Evolutionary conservation across 2,888 invertebrate genomes (phyloP).

Genomic region (Melanostoma mellinum): DNA sequence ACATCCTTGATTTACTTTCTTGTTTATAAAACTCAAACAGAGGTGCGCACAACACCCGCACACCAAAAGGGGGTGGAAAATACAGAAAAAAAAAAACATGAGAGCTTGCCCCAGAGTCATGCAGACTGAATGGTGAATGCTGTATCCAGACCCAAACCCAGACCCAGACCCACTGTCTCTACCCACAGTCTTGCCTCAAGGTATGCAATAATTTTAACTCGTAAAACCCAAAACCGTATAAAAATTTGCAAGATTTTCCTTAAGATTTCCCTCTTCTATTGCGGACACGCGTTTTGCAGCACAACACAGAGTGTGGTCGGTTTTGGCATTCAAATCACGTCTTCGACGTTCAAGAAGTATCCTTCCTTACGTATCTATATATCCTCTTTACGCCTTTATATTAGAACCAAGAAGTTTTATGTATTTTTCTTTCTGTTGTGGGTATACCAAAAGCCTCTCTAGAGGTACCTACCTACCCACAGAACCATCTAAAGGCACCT

Average conservation of each 20-base stretch:
- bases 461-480: slow-evolving; percentile 13
- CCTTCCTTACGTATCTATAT: slow-evolving; percentile 20
- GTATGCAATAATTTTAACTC: slow-evolving; percentile 68
- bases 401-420: slow-evolving; percentile 54
- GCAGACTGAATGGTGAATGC: slow-evolving; percentile 4
- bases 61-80: slow-evolving; percentile 1
- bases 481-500: slow-evolving; percentile 5
- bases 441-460: slow-evolving; percentile 30
- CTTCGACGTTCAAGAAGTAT: slow-evolving; percentile 60
- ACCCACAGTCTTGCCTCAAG: slow-evolving; percentile 28
- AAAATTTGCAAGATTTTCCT: slow-evolving; percentile 58
- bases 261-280: slow-evolving; percentile 11
- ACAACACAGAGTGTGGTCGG: slow-evolving; percentile 12
- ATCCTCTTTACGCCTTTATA: slow-evolving; percentile 36
- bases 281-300: slow-evolving; percentile 40
- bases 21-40: slow-evolving; percentile 57
- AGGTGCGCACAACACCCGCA: slow-evolving; percentile 18
- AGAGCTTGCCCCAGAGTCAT: neutral
- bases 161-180: neutral
- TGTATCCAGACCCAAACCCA: neutral
- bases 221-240: slow-evolving; percentile 65
- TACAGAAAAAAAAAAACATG: neutral
- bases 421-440: slow-evolving; percentile 26
- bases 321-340: slow-evolving; percentile 66
- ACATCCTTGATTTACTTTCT: slow-evolving; percentile 63